phyloP scores from a whole-genome alignment of 1,140 invertebrate genomes.

The Mamestra configurata region DNA sequence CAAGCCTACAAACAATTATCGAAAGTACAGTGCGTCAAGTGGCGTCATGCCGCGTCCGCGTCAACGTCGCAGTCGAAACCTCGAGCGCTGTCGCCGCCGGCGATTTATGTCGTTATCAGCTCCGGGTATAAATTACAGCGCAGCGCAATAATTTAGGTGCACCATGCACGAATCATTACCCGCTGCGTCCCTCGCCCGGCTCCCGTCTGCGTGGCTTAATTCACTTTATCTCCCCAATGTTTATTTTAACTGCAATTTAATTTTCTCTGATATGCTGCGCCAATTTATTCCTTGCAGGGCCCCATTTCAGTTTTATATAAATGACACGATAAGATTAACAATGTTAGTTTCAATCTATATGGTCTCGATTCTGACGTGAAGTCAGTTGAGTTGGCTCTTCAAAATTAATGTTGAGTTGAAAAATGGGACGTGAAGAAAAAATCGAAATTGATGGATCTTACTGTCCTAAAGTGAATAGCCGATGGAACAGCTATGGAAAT shows the following conservation, averaged over 20 bases:
- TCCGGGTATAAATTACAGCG: slow-evolving; percentile 83
- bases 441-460: slow-evolving; percentile 48
- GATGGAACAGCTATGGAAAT: slow-evolving; percentile 72
- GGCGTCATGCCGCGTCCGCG: slow-evolving; percentile 78
- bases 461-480: slow-evolving; percentile 57
- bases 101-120: slow-evolving; percentile 86
- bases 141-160: slow-evolving; percentile 85
- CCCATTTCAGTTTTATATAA: slow-evolving; percentile 16
- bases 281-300: neutral
- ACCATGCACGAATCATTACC: slow-evolving; percentile 86
- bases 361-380: neutral
- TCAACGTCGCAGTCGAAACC: slow-evolving; percentile 75
- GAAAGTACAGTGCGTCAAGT: slow-evolving; percentile 72
- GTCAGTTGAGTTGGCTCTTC: slow-evolving; percentile 3
- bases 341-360: slow-evolving; percentile 36
- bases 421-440: slow-evolving; percentile 30
- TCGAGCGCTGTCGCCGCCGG: slow-evolving; percentile 74
- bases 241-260: slow-evolving; percentile 76
- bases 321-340: slow-evolving; percentile 13
- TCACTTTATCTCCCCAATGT: slow-evolving; percentile 79
- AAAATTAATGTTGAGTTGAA: slow-evolving; percentile 15
- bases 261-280: slow-evolving; percentile 61
- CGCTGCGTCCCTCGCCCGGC: slow-evolving; percentile 73
- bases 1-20: slow-evolving; percentile 63
- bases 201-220: slow-evolving; percentile 76